Base-by-base conservation (phyloP, 1,140 invertebrate species). In the Macrostomum lignano region DNA sequence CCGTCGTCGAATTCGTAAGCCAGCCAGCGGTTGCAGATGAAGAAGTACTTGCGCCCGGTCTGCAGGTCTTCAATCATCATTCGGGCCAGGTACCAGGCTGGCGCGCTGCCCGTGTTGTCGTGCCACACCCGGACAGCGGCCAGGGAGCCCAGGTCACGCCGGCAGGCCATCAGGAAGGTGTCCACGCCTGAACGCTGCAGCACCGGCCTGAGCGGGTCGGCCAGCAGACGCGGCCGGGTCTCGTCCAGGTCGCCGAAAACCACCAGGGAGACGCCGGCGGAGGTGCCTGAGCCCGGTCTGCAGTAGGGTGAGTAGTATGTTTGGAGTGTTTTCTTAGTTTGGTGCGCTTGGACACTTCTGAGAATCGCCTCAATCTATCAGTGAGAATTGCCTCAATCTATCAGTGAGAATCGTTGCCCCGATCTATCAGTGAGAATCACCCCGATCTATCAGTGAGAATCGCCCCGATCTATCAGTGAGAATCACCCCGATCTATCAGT, bases 231-330 rank as follows among this genome's bases (percentile, higher is more conserved):
- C 2, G 46, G 39, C n/a, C 42, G 41, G 13, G 45, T 49, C 21
- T 50, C 45, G n/a, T 21, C 40, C 14, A 39, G 14, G 13, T 45
- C 43, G 15, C 50, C 50, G 13, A 40, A 32, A 10, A 52, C 33
- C 7, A 51, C 41, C 29, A 52, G 46, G 24, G 38, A 40, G 28
- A 50, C 44, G 30, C 44, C 41, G 7, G 45, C 51, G 17, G 36
- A 36, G 1, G 49, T 52, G 5, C 46, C 48, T 35, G 7, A 28
- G 26, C 7, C 4, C 7, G 5, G 19, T 3, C 7, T 11, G 23
- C 23, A 7, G 13, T 15, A 13, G 7, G 13, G 23, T 21, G 29
- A 30, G 7, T 7, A 30, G 10, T 7, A 10, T 15, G 13, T 24
- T 24, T 10, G 10, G n/a, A n/a, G n/a, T n/a, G 10, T 24, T 24